These are phyloP conservation scores for Brachypalpus laphriformis DNA, from an alignment of 2,888 invertebrate genomes.

Conservation along the genomic window DNA sequence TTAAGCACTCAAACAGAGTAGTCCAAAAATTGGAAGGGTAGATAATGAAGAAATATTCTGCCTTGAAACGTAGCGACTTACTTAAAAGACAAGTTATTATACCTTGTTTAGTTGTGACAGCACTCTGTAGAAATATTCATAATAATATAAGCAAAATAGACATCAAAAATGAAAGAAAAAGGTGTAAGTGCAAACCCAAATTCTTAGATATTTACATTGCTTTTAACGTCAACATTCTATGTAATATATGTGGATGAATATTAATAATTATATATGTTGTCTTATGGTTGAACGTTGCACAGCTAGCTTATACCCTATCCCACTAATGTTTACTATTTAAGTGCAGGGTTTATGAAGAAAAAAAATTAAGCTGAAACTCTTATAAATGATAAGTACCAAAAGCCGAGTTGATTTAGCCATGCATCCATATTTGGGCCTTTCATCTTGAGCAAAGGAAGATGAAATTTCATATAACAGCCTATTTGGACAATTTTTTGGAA, in stretches of 20 bases:
- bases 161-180: not conserved
- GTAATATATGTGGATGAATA: not conserved
- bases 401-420: too few relatives aligned
- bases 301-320: too few relatives aligned
- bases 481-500: not conserved
- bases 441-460: too few relatives aligned
- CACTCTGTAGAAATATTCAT: not conserved
- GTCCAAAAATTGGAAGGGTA: too few relatives aligned
- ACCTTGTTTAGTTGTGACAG: not conserved
- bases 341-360: too few relatives aligned
- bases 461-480: not conserved
- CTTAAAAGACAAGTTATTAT: too few relatives aligned
- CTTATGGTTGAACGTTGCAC: not conserved
- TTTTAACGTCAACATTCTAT: not conserved
- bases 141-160: not conserved
- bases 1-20: too few relatives aligned
- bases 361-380: too few relatives aligned
- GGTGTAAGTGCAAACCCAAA: not conserved
- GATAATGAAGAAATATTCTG: too few relatives aligned
- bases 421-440: too few relatives aligned
- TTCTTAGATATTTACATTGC: not conserved
- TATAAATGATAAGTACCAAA: too few relatives aligned
- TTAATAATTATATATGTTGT: not conserved
- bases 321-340: too few relatives aligned
- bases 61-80: not conserved